Base-by-base conservation (phyloP, 2,113 vertebrate species). In the Phaetusa simplex region DNA sequence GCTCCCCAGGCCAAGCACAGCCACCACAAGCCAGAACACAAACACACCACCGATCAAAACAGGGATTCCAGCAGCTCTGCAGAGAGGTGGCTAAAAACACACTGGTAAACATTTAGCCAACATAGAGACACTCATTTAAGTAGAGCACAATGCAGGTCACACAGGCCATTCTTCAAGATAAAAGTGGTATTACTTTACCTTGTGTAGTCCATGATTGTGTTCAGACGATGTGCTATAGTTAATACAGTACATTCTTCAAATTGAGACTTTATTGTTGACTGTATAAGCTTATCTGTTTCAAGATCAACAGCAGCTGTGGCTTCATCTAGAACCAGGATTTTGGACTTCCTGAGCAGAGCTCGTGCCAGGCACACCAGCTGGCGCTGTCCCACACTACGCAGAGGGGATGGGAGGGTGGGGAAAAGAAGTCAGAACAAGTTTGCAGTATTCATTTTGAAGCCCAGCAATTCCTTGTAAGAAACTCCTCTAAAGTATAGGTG, bases 161-260 rank as follows among this genome's bases (percentile, higher is more conserved):
- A 36, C n/a, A 11, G 1, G 10, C 32, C n/a, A 52, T n/a, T 21
- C 38, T 21, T 61, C 82, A 56, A 15, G 49, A 42, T 4, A 59
- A 30, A 38, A 65, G 45, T 6, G 6, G 23, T 6, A 14, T 18
- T 30, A 15, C 42, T 7, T 93, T 96, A 99, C 99, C 99, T 98
- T 4, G 98, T 99, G 85, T 99, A 99, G 97, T 99, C 99, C 99
- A 99, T 99, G 96, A 99, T 99, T 21, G 99, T 99, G 97, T 99
- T 99, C 64, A 99, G 98, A 50, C 99, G 98, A 90, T 99, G 99
- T 4, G 99, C 99, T 15, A 99, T 99, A 26, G 99, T 99, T 86
- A 99, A 98, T 50, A 99, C 99, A 0, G 99, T 99, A 90, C 99
- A 99, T 70, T 98, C 97, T 36, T 99, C 98, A 90, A 99, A 99